A percentile compares a stretch with the other conserved stretches of the same genome.
Evolutionary conservation across 2,797 vertebrate genomes (phyloP).

Genomic region (Ciconia nigra): DNA sequence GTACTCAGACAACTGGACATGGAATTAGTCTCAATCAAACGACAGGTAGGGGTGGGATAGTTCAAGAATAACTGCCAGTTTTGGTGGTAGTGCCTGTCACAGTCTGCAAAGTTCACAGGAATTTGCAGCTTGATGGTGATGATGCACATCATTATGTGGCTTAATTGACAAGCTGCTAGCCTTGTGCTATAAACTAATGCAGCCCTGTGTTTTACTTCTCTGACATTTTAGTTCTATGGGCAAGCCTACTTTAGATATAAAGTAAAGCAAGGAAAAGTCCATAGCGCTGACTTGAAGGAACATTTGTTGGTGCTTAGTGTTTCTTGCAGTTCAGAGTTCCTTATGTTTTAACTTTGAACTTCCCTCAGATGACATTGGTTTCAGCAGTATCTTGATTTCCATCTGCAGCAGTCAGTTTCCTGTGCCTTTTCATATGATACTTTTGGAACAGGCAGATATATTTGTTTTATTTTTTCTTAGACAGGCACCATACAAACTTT

Average conservation of each 20-base stretch:
- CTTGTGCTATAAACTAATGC: background rate
- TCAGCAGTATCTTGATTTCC: background rate
- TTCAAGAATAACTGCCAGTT: background rate
- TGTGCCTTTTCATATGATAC: background rate
- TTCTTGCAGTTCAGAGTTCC: background rate
- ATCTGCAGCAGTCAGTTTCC: background rate
- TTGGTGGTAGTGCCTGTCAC: background rate
- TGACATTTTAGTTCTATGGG: background rate
- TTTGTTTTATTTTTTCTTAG: background rate
- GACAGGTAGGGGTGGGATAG: slow-evolving; percentile 78
- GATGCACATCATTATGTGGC: background rate
- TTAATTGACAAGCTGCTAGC: background rate
- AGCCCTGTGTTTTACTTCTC: background rate
- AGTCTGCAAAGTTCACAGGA: background rate
- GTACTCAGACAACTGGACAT: slow-evolving; percentile 91
- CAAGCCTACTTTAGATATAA: background rate
- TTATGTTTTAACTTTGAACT: background rate
- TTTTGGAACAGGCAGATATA: background rate
- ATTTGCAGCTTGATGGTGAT: background rate
- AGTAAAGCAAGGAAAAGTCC: background rate
- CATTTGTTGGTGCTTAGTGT: background rate
- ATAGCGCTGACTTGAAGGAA: background rate
- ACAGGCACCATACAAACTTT: background rate
- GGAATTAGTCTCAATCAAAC: slow-evolving; percentile 90
- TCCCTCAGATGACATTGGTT: background rate